Conservation (phyloP, 2,888 invertebrate genomes). For the Cheilosia pagana region DNA sequence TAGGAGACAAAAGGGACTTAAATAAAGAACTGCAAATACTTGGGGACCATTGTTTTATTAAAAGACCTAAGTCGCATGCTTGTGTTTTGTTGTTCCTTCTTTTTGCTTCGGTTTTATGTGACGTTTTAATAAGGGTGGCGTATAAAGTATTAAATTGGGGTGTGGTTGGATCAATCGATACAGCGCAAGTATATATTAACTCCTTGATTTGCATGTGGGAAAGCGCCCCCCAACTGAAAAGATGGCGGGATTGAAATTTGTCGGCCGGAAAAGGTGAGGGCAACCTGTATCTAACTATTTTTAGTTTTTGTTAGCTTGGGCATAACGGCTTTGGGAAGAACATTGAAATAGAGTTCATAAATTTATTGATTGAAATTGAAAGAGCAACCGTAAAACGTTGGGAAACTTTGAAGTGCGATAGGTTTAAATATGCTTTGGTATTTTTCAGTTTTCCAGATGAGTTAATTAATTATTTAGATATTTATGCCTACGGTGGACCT, state of each 20-base stretch:
- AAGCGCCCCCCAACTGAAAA: not conserved
- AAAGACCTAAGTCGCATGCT: slow-evolving; percentile 14
- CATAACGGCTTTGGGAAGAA: not conserved
- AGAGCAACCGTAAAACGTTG: too few relatives aligned
- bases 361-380: slow-evolving; percentile 22
- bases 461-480: too few relatives aligned
- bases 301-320: slow-evolving; percentile 1
- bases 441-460: too few relatives aligned
- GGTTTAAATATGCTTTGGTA: too few relatives aligned
- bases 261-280: slow-evolving; percentile 22
- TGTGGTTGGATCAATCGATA: slow-evolving; percentile 56
- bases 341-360: slow-evolving; percentile 12
- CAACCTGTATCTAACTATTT: slow-evolving; percentile 27
- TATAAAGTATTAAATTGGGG: slow-evolving; percentile 31
- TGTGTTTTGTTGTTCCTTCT: not conserved
- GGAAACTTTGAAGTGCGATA: too few relatives aligned
- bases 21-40: slow-evolving; percentile 26
- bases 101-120: slow-evolving; percentile 12
- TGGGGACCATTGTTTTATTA: slow-evolving; percentile 35
- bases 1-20: slow-evolving; percentile 29
- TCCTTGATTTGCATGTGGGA: not conserved
- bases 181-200: not conserved
- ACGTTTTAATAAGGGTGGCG: slow-evolving; percentile 43
- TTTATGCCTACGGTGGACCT: too few relatives aligned
- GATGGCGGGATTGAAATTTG: slow-evolving; percentile 4